Base-by-base conservation (phyloP, 2,113 vertebrate species). In the Takifugu flavidus region DNA sequence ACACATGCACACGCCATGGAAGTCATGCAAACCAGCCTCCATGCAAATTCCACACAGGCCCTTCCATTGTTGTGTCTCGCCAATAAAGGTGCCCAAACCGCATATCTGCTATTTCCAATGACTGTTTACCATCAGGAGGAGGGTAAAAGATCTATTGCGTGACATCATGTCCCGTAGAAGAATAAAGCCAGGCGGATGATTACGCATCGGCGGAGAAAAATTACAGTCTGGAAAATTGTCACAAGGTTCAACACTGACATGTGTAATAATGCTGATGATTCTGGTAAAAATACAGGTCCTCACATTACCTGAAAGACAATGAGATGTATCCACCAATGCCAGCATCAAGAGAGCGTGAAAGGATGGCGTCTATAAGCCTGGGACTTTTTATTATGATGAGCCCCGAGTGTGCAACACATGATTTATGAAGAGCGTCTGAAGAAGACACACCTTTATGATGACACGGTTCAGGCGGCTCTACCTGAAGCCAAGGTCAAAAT, bases 11-110 rank as follows among this genome's bases (percentile, higher is more conserved):
- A 71, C 67, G 3, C 34, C 2, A 10, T 11, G 8, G 34, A 51
- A 27, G 26, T 54, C 62, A 83, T 80, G 78, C 82, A 89, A 87
- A 86, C 47, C 14, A 72, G 61, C 45, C 7, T 69, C 57, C 20
- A 80, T 79, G 70, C 72, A 88, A 84, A 83, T 65, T 42, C 12
- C 34, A 29, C 4, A 13, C 4, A 13, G 29, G 26, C 0, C 25
- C 49, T 45, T 62, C 20, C 54, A 42, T 65, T 53, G 25, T 25
- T 39, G 31, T 3, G 20, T 20, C 20, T 20, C 0, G 56, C 14
- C 7, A 29, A n/a, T 58, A 50, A 69, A 66, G 42, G n/a, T 11
- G 26, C 10, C 47, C 15, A 0, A 10, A 42, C 11, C 15, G 20
- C 6, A 0, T 31, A 49, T 25, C 25, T n/a, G 0, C 1, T 15